Percentiles rank a stretch among this genome's conserved stretches.
These are phyloP conservation scores for Willowsia nigromaculata DNA, from an alignment of 2,888 invertebrate species.

Conservation along the genomic window DNA sequence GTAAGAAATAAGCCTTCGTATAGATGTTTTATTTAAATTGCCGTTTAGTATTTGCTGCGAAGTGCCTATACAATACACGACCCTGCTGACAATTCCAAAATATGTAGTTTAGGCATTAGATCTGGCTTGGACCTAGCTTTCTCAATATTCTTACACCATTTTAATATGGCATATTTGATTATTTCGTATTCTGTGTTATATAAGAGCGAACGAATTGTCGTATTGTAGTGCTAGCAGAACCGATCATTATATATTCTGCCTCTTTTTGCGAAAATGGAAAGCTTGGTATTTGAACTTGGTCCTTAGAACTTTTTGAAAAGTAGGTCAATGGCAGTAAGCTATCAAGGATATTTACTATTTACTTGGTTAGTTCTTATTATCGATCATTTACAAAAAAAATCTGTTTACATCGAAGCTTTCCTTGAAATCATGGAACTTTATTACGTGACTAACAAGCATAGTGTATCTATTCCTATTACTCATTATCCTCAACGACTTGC, in stretches of 20 bases:
- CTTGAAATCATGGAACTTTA: too few relatives aligned
- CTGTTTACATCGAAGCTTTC: too few relatives aligned
- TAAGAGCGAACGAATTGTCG: too few relatives aligned
- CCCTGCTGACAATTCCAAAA: neutral
- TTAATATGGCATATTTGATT: neutral
- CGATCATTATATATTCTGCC: neutral
- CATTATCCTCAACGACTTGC: too few relatives aligned
- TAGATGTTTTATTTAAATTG: neutral
- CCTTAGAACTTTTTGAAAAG: neutral
- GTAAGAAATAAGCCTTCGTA: neutral
- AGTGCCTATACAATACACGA: neutral
- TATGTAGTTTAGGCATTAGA: neutral
- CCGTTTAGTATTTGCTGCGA: neutral
- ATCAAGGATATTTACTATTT: neutral
- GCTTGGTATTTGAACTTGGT: conserved; percentile 38
- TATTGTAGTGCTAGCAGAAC: neutral
- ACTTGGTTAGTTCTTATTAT: neutral
- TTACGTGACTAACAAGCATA: too few relatives aligned
- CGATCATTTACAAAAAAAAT: neutral
- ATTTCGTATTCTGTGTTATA: too few relatives aligned
- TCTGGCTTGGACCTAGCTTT: neutral
- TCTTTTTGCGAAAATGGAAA: conserved; percentile 1
- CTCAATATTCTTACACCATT: neutral
- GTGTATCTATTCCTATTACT: too few relatives aligned
- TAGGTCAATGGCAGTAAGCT: conserved; percentile 16